Base-by-base conservation (phyloP, 2,888 invertebrate genomes). In the Xanthia icteritia region DNA sequence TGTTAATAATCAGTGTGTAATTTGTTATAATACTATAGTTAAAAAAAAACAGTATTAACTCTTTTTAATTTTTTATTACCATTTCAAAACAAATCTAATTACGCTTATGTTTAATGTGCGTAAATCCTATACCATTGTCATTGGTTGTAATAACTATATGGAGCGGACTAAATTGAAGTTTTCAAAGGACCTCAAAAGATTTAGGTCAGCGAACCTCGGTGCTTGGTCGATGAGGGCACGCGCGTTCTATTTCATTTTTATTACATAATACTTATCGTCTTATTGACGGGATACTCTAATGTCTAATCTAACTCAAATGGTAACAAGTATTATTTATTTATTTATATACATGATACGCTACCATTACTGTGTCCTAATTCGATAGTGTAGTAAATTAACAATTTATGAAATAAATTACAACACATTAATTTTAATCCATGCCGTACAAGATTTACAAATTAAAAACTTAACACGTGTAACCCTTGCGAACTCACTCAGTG, bases 151-250 rank as follows among this genome's bases (percentile, higher is more conserved):
- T 51, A 45, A n/a, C 4, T 56, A 27, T 42, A 31, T 27, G 31
- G 17, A 58, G 11, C 1, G 20, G 15, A n/a, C 17, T 23, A 56
- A 74, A 79, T 79, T 61, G 13, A 31, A 72, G 58, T 54, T 68
- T 80, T 56, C 45, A 42, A 67, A 63, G 65, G 79, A 76, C 36
- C 51, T 66, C 56, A 56, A 79, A 78, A 69, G 76, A 83, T 74
- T 81, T 45, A 73, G 78, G 73, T 81, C 78, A 74, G 64, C 27
- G 77, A 80, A 70, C 75, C 27, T 61, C 27, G 36, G 48, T n/a
- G 54, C 66, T 68, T 75, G 65, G 66, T 77, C 75, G 81, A 81
- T 68, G n/a, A 9, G 13, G 36, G 39, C 54, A 73, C 58, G 67
- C 65, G 60, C 51, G 68, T n/a, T 61, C 51, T 56, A 68, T 71